These are phyloP conservation scores for Manacus vitellinus DNA, from an alignment of 2,113 vertebrate genomes.

Conservation along the genomic window DNA sequence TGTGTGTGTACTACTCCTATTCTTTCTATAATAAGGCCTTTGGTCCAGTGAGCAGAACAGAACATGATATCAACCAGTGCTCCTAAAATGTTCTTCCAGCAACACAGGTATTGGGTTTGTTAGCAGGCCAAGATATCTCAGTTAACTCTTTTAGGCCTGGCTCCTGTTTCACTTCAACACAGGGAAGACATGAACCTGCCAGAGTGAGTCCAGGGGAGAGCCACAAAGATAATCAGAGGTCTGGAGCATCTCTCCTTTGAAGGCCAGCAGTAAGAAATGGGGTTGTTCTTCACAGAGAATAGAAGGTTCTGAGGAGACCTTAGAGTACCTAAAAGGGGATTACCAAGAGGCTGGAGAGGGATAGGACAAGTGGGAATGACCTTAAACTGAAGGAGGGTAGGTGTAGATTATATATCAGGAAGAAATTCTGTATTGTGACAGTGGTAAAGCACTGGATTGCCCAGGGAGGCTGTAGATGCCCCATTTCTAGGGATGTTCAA, in stretches of 20 bases:
- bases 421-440: neutral
- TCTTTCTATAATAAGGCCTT: too few species aligned
- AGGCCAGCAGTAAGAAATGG: neutral
- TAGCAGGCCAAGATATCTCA: too few species aligned
- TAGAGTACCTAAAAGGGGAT: neutral
- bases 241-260: neutral
- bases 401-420: neutral
- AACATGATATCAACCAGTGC: too few species aligned
- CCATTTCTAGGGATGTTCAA: too few species aligned
- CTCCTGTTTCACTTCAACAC: neutral
- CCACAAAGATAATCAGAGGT: neutral
- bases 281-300: neutral
- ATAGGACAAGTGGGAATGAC: too few species aligned
- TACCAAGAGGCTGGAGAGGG: neutral
- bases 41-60: too few species aligned
- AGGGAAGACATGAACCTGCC: neutral
- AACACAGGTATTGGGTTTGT: too few species aligned
- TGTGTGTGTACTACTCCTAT: too few species aligned
- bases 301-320: neutral
- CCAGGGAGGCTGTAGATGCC: neutral
- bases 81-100: too few species aligned
- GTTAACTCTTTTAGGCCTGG: too few species aligned
- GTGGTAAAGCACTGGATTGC: neutral
- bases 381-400: neutral
- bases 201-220: neutral